Conservation (phyloP, 1,140 invertebrate genomes). For the Spodoptera frugiperda region DNA sequence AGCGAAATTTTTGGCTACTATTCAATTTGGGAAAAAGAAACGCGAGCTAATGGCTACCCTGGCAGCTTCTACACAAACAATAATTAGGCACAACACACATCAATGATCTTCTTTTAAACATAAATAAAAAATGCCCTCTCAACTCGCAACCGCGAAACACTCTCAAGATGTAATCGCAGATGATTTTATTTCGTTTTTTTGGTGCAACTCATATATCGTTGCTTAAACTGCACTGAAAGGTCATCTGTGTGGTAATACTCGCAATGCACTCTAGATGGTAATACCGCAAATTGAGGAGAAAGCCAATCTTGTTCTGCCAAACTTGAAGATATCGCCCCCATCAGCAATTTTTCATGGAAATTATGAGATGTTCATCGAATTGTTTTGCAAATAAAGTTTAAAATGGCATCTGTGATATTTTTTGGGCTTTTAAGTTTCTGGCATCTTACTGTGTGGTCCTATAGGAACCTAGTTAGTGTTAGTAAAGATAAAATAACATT, state of each 20-base stretch:
- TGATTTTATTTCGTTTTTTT: slow-evolving; percentile 16
- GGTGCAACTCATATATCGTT: slow-evolving; percentile 9
- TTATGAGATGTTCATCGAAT: background rate
- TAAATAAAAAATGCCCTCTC: background rate
- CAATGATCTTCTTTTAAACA: background rate
- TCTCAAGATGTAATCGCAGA: slow-evolving; percentile 2
- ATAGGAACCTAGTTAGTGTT: too few relatives aligned
- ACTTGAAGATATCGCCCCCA: background rate
- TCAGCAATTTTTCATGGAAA: background rate
- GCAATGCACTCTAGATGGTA: slow-evolving; percentile 22
- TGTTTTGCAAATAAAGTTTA: slow-evolving; percentile 6
- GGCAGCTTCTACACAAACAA: too few relatives aligned
- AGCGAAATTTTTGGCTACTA: too few relatives aligned
- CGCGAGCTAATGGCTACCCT: too few relatives aligned
- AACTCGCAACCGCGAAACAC: background rate
- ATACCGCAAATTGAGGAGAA: slow-evolving; percentile 42
- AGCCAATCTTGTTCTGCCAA: slow-evolving; percentile 32
- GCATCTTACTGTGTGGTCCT: too few relatives aligned
- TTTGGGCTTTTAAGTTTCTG: too few relatives aligned
- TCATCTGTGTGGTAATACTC: slow-evolving; percentile 33
- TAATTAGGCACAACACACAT: background rate
- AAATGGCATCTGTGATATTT: background rate
- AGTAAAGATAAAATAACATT: too few relatives aligned
- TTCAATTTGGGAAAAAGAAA: too few relatives aligned
- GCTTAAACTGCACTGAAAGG: slow-evolving; percentile 30